Evolutionary conservation across 2,888 invertebrate genomes (phyloP).

Genomic region (Auanema freiburgensis): DNA sequence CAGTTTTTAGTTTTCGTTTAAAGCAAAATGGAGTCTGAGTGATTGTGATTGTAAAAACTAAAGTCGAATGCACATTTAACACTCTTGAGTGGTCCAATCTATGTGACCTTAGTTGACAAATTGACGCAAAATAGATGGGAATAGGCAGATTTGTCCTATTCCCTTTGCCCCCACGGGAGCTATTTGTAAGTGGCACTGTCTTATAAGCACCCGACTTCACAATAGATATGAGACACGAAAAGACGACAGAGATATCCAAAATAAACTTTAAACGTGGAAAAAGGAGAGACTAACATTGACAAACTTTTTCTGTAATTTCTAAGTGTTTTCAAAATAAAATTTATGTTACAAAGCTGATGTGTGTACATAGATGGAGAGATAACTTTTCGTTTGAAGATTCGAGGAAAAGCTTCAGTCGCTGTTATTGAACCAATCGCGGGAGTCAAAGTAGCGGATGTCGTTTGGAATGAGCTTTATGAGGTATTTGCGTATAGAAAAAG

Average conservation of each 20-base stretch:
- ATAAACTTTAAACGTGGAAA: not conserved
- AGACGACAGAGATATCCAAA: not conserved
- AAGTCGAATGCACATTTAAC: too few species aligned
- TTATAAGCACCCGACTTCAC: too few species aligned
- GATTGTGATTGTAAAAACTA: too few species aligned
- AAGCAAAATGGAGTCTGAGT: too few species aligned
- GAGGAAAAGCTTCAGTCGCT: conserved; percentile 32
- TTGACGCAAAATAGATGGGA: conserved; percentile 2
- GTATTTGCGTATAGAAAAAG: conserved; percentile 1
- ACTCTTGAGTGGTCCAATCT: not conserved
- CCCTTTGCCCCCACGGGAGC: too few species aligned
- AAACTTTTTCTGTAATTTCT: not conserved
- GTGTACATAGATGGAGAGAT: not conserved
- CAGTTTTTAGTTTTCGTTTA: too few species aligned
- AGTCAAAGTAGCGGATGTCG: conserved; percentile 54
- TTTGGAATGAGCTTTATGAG: conserved; percentile 56
- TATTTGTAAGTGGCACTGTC: too few species aligned
- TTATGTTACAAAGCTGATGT: not conserved
- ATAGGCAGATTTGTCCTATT: not conserved
- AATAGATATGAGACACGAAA: too few species aligned
- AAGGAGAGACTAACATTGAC: not conserved
- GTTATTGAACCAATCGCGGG: conserved; percentile 51
- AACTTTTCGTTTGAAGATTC: conserved; percentile 25
- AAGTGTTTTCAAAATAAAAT: not conserved
- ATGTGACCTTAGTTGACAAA: not conserved